phyloP scores from a whole-genome alignment of 2,888 invertebrate species.

The Agonum fuliginosum region DNA sequence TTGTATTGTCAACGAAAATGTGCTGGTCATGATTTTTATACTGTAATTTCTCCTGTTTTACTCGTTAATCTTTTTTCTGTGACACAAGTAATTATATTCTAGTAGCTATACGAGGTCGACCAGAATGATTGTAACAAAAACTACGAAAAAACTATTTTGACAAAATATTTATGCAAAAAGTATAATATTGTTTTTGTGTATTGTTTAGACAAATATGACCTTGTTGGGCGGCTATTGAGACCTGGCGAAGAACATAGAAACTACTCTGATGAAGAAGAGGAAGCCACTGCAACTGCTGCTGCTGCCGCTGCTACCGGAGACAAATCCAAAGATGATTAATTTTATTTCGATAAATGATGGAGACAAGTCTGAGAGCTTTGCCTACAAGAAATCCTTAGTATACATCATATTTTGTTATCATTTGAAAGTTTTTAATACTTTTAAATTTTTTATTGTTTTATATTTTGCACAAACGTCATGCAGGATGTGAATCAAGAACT shows the following conservation, averaged over 20 bases:
- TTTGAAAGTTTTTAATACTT: slow-evolving; percentile 9
- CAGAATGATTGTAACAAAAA: no score
- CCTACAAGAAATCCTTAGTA: slow-evolving; percentile 26
- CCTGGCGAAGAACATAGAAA: slow-evolving; percentile 93
- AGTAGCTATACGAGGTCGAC: background rate
- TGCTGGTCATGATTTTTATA: slow-evolving; percentile 13
- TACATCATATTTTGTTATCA: slow-evolving; percentile 5
- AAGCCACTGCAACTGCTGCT: no score
- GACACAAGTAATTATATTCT: background rate
- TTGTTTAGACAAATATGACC: slow-evolving; percentile 90
- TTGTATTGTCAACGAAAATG: background rate
- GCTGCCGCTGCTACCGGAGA: slow-evolving; percentile 73
- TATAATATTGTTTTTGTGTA: background rate
- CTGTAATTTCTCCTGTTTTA: background rate
- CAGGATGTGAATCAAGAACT: slow-evolving; percentile 25
- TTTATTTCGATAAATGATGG: slow-evolving; percentile 48
- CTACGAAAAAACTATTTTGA: background rate
- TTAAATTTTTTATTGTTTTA: slow-evolving; percentile 20
- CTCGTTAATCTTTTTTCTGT: background rate
- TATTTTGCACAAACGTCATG: slow-evolving; percentile 36
- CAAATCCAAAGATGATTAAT: slow-evolving; percentile 70
- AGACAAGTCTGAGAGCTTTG: slow-evolving; percentile 58
- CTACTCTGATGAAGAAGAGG: slow-evolving; percentile 92
- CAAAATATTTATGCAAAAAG: background rate
- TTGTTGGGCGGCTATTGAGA: slow-evolving; percentile 91